phyloP scores from a whole-genome alignment of 2,888 invertebrate genomes.

The Eumacrocentrus americanus region DNA sequence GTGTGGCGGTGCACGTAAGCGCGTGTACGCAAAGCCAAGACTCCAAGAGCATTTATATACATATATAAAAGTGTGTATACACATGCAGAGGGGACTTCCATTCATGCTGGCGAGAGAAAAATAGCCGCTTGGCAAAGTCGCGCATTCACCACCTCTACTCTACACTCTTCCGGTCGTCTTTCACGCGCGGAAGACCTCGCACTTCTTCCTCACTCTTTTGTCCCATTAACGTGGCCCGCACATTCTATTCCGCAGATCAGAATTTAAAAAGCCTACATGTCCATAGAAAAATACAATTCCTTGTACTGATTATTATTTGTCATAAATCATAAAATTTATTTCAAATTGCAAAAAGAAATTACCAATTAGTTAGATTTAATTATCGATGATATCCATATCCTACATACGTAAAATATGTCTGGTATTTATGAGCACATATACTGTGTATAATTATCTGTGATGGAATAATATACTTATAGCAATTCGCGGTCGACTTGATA shows the following conservation, averaged over 20 bases:
- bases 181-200: background rate
- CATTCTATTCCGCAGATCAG: background rate
- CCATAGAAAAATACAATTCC: too few relatives aligned
- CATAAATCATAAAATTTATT: background rate
- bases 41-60: background rate
- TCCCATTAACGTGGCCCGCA: background rate
- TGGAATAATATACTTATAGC: too few relatives aligned
- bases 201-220: constrained; percentile 1
- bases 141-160: constrained; percentile 3
- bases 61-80: background rate
- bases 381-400: too few relatives aligned
- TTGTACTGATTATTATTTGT: too few relatives aligned
- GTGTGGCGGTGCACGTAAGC: constrained; percentile 20
- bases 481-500: too few relatives aligned
- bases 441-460: too few relatives aligned
- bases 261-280: too few relatives aligned
- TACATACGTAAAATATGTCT: too few relatives aligned
- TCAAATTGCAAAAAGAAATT: background rate
- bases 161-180: constrained; percentile 6
- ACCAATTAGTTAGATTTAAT: background rate
- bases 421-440: too few relatives aligned
- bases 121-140: constrained; percentile 1
- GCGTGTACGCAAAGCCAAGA: constrained; percentile 21
- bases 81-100: background rate
- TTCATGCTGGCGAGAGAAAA: constrained; percentile 1